These are phyloP conservation scores for Oegoconia quadripuncta DNA, from an alignment of 2,888 invertebrate species.

Conservation along the genomic window DNA sequence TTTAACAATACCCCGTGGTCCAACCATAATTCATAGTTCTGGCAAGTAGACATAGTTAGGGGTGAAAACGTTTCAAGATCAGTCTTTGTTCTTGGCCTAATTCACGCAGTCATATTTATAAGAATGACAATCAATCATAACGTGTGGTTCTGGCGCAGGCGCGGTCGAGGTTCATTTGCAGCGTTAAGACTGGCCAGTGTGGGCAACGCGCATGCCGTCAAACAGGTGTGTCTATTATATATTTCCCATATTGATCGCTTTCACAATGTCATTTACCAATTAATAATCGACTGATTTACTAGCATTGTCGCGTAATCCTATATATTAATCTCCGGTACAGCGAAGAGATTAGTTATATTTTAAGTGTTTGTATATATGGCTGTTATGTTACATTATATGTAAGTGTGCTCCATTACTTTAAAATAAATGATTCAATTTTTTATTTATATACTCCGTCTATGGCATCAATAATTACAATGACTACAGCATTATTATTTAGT, in stretches of 20 bases:
- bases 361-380: no score
- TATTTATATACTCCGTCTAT: no score
- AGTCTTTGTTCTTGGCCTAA: slow-evolving; percentile 59
- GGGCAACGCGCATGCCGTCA: slow-evolving; percentile 27
- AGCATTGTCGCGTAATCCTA: no score
- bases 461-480: no score
- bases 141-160: slow-evolving; percentile 34
- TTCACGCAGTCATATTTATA: slow-evolving; percentile 58
- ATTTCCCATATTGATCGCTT: slow-evolving; percentile 18
- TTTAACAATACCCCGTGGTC: slow-evolving; percentile 36
- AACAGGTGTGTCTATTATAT: slow-evolving; percentile 34
- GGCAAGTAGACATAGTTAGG: slow-evolving; percentile 51
- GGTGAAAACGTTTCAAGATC: slow-evolving; percentile 63
- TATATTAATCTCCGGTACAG: no score
- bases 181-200: slow-evolving; percentile 41
- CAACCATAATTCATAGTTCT: slow-evolving; percentile 45
- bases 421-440: no score
- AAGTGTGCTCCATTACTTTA: no score
- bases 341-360: no score
- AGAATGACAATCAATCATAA: slow-evolving; percentile 63
- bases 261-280: no score
- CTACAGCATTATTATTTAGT: no score
- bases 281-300: no score
- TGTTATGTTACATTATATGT: no score
- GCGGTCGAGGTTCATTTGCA: slow-evolving; percentile 29